Base-by-base conservation (phyloP, 2,888 invertebrate genomes). In the Steinernema scapterisci region DNA sequence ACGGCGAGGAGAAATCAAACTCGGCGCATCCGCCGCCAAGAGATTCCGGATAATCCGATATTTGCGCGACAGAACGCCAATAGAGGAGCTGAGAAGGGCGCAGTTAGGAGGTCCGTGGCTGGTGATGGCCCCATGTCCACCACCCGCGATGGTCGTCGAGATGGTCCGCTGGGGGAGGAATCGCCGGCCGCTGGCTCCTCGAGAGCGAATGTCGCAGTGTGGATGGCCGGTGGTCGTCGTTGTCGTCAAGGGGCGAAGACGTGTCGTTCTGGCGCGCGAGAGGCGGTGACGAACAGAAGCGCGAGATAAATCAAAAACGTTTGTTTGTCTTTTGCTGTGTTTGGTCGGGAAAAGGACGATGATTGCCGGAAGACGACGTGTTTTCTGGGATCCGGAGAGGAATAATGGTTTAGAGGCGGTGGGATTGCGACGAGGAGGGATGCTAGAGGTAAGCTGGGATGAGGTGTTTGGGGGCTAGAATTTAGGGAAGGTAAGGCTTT, bases 201-300 rank as follows among this genome's bases (percentile, higher is more conserved):
- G 19, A 3, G 48, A 13, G 6, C 21, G 23, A 27, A 27, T 25
- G 63, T 63, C 31, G 31, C 63, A n/a, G n/a, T n/a, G 63, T 13
- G 63, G 31, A 27, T 63, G 63, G 16, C 27, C 48, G 48, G 48
- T 7, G 63, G 38, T 21, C 52, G 48, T 19, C 52, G 48, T 7
- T 27, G 38, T 21, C 52, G 48, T 19, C 52, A 11, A 21, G 52
- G 21, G 21, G 52, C 21, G 52, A 52, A 11, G 21, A 52, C 21
- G 21, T 21, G 52, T 52, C 21, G 23, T 52, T 63, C 5, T 19
- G 48, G 19, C 5, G 31, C 31, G 7, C 3, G 7, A 27, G 63
- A 31, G 13, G 16, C 25, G 63, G 63, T 27, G 63, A 63, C 63
- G 63, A 63, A 63, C 31, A 63, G 27, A 54, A 31, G 63, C 9